phyloP scores from a whole-genome alignment of 2,113 vertebrate species.

The Galbula dea region DNA sequence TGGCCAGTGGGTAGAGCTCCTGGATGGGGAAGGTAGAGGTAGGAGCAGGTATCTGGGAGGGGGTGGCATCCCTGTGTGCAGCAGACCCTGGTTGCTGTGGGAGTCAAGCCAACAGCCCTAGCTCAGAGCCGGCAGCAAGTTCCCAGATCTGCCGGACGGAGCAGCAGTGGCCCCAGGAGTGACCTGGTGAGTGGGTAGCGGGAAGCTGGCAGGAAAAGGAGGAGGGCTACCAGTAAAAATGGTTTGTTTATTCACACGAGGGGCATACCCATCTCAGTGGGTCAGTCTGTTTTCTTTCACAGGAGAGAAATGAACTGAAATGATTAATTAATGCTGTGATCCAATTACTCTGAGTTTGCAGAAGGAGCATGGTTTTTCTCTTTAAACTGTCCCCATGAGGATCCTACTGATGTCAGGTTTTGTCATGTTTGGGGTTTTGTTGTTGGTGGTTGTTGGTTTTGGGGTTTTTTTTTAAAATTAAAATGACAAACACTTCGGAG shows the following conservation, averaged over 20 bases:
- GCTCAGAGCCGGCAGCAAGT: background rate
- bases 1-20: rapidly evolving
- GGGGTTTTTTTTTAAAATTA: background rate
- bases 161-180: background rate
- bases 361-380: slow-evolving; percentile 22
- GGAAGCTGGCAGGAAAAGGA: background rate
- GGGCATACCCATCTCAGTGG: background rate
- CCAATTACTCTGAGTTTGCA: slow-evolving; percentile 42
- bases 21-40: background rate
- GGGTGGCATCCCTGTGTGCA: background rate
- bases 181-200: background rate
- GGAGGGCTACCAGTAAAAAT: background rate
- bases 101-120: background rate
- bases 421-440: background rate
- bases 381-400: slow-evolving; percentile 10
- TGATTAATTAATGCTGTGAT: slow-evolving; percentile 51
- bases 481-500: background rate
- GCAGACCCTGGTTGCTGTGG: background rate
- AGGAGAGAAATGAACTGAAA: slow-evolving; percentile 37
- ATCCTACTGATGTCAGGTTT: background rate
- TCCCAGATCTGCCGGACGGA: rapidly evolving
- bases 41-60: background rate
- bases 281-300: slow-evolving; percentile 30
- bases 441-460: background rate
- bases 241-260: background rate